Percentiles rank a stretch among this genome's conserved stretches.
These are phyloP conservation scores for Drosophila greeni DNA, from an alignment of 2,888 invertebrate species.

Conservation along the genomic window DNA sequence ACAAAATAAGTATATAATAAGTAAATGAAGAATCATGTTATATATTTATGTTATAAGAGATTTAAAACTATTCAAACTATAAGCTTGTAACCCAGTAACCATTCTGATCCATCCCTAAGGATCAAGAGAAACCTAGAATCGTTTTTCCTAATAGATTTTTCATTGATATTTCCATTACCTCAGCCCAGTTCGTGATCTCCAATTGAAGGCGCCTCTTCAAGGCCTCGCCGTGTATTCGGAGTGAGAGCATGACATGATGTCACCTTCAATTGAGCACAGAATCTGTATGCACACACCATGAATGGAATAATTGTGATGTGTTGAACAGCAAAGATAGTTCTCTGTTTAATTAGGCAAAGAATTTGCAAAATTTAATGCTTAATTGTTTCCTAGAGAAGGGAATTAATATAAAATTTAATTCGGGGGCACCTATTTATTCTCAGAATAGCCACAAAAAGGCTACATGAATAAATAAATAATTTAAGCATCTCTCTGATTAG, in stretches of 20 bases:
- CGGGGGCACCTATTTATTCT: neutral
- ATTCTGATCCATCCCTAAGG: neutral
- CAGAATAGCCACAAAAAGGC: neutral
- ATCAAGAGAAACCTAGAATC: neutral
- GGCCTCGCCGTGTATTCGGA: slow-evolving; percentile 2
- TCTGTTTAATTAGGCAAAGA: slow-evolving; percentile 1
- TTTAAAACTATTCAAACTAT: no score
- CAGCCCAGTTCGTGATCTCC: slow-evolving; percentile 19
- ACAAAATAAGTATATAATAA: neutral
- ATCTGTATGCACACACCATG: slow-evolving; percentile 8
- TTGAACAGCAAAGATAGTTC: neutral
- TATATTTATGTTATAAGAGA: no score
- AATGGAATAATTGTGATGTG: neutral
- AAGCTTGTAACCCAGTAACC: neutral
- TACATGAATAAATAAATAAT: no score
- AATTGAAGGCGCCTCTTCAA: slow-evolving; percentile 23
- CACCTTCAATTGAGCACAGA: slow-evolving; percentile 37
- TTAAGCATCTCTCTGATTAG: no score
- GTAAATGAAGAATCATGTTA: neutral
- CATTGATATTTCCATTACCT: neutral
- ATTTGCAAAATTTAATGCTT: neutral
- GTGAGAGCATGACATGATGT: slow-evolving; percentile 31
- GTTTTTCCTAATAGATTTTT: neutral
- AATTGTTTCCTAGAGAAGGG: neutral
- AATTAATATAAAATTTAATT: neutral